Evolutionary conservation across 2,888 invertebrate species (phyloP), one percentile per base, ranked within the genome.

Genomic region (Nymphalis c-album): DNA sequence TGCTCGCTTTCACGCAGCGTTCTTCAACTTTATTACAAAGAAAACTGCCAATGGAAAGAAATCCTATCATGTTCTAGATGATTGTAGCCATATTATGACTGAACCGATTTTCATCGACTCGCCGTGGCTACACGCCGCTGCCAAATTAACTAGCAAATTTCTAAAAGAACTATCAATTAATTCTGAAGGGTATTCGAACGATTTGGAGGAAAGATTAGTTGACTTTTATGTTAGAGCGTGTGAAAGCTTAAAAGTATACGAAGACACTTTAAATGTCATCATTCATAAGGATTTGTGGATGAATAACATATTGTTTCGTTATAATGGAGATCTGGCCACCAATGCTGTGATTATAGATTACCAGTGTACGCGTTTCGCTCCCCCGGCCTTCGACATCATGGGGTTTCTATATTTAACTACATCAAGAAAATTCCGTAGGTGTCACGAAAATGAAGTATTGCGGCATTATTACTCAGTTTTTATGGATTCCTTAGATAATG

Each of bases 241-340:
- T 72, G 78, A 78, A 1, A 79, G 75, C 7, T 61, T 90, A 7
- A 76, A 69, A 13, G 81, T 82, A 16, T 75, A 80, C 8, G 73
- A 80, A 10, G 78, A 76, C 1, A 85, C 84, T 2, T 68, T 90
- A 0, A 91, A 91, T 62, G 84, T 87, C 0, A 68, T 89, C 5
- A 71, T 87, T 3, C 91, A 91, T 63, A 89, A 84, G 60, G 91
- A 91, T 63, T 66, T 91, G 35, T 91, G 91, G 91, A 75, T 78
- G 0, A 89, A 89, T 64, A 91, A 91, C 65, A 83, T 91, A 1
- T 80, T 91, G 80, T 91, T 87, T 60, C 83, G 81, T 64, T 86
- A 90, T 62, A 77, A 81, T 0, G 73, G 77, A 8, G 78, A 77
- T 1, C 72, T 69, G 0, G 89, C 88, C 1, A 74, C 58, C 1